Percentiles rank a stretch among this genome's conserved stretches.
phyloP scores from a whole-genome alignment of 2,888 invertebrate genomes.

The Erannis defoliaria region DNA sequence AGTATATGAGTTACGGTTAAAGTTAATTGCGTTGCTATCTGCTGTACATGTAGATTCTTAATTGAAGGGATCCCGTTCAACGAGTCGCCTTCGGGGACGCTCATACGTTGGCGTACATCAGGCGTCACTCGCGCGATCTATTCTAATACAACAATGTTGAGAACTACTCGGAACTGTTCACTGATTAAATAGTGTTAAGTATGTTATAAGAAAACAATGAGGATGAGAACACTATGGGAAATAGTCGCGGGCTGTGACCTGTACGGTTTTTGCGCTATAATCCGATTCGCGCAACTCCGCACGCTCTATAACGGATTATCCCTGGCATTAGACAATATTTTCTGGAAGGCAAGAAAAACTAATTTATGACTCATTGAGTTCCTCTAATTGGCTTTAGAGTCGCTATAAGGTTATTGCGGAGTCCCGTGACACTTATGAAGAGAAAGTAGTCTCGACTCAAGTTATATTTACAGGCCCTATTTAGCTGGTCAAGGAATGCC shows the following conservation, averaged over 20 bases:
- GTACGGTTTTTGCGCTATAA: slow-evolving; percentile 60
- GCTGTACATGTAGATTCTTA: slow-evolving; percentile 37
- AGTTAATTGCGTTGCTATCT: slow-evolving; percentile 72
- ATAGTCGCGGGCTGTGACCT: slow-evolving; percentile 57
- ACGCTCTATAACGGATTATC: slow-evolving; percentile 39
- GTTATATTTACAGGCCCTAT: slow-evolving; percentile 74
- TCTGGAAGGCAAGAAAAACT: slow-evolving; percentile 24
- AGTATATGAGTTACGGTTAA: slow-evolving; percentile 53
- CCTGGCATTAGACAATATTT: slow-evolving; percentile 23
- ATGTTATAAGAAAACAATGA: slow-evolving; percentile 82
- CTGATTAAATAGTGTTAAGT: slow-evolving; percentile 65
- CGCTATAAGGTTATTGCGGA: slow-evolving; percentile 49
- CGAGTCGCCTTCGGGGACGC: slow-evolving; percentile 43
- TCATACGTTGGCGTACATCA: slow-evolving; percentile 31
- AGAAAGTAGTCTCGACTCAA: slow-evolving; percentile 67
- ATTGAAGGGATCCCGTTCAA: slow-evolving; percentile 41
- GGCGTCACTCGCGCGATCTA: slow-evolving; percentile 65
- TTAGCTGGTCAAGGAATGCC: slow-evolving; percentile 67
- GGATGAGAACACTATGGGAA: slow-evolving; percentile 72
- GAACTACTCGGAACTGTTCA: slow-evolving; percentile 66
- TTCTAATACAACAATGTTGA: slow-evolving; percentile 74
- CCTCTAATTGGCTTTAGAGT: slow-evolving; percentile 53
- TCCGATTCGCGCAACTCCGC: slow-evolving; percentile 34
- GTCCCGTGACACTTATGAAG: slow-evolving; percentile 52
- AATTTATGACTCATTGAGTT: slow-evolving; percentile 39